phyloP scores from a whole-genome alignment of 1,140 invertebrate species.

The Vanessa tameamea region DNA sequence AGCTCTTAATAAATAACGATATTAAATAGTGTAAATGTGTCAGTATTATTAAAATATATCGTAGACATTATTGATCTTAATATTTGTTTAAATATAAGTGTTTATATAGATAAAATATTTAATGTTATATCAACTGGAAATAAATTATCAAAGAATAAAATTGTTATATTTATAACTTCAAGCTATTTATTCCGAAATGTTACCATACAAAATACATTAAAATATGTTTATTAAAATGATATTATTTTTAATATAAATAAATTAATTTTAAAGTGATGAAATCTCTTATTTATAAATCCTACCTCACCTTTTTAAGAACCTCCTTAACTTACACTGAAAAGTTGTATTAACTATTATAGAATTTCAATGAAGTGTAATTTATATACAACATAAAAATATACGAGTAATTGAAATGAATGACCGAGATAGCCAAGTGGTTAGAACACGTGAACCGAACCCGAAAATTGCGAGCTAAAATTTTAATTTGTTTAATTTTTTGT shows the following conservation, averaged over 20 bases:
- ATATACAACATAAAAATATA: too few relatives aligned
- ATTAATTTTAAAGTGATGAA: constrained; percentile 8
- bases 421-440: too few relatives aligned
- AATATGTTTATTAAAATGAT: constrained; percentile 27
- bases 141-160: constrained; percentile 26
- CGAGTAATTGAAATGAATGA: too few relatives aligned
- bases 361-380: too few relatives aligned
- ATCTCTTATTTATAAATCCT: constrained; percentile 7
- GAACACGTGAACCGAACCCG: too few relatives aligned
- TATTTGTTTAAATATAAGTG: constrained; percentile 30
- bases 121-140: constrained; percentile 24
- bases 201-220: constrained; percentile 22
- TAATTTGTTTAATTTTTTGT: too few relatives aligned
- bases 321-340: background rate
- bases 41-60: constrained; percentile 34
- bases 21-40: constrained; percentile 26
- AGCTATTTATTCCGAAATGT: constrained; percentile 35
- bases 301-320: background rate
- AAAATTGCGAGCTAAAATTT: too few relatives aligned
- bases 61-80: constrained; percentile 33
- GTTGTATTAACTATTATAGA: too few relatives aligned
- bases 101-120: constrained; percentile 31
- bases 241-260: constrained; percentile 42
- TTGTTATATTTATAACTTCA: constrained; percentile 13
- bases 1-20: constrained; percentile 16